These are phyloP conservation scores for Chlorocebus sabaeus DNA, from an alignment of 2,113 vertebrate species.

Conservation along the genomic window DNA sequence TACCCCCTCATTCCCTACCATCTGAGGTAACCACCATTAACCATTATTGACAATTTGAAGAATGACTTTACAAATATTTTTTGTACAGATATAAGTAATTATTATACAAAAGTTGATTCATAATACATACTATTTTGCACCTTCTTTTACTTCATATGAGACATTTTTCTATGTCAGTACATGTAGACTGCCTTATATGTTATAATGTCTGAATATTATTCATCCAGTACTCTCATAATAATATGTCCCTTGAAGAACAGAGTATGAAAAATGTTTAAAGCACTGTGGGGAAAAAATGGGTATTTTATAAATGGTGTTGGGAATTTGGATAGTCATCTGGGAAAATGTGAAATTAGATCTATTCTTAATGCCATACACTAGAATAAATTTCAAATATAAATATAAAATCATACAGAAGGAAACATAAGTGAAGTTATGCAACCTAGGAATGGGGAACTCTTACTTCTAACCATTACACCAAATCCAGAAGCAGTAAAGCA, in stretches of 20 bases:
- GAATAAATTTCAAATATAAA: background rate
- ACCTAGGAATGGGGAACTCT: background rate
- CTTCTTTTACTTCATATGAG: background rate
- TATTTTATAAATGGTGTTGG: background rate
- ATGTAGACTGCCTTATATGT: background rate
- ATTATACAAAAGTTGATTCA: background rate
- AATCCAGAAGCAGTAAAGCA: background rate
- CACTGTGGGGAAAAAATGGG: background rate
- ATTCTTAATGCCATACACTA: background rate
- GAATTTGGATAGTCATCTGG: background rate
- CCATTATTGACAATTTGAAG: background rate
- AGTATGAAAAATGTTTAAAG: background rate
- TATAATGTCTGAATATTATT: background rate
- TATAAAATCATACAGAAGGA: background rate
- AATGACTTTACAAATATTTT: background rate
- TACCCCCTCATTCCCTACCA: background rate
- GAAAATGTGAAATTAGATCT: background rate
- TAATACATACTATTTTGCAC: background rate
- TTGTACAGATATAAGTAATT: background rate
- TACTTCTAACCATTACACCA: background rate
- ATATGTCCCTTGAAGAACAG: background rate
- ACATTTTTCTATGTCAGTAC: background rate
- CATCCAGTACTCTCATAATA: background rate
- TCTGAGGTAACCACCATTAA: background rate
- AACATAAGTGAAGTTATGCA: background rate